phyloP scores from a whole-genome alignment of 2,113 vertebrate species.

The Centrocercus urophasianus region DNA sequence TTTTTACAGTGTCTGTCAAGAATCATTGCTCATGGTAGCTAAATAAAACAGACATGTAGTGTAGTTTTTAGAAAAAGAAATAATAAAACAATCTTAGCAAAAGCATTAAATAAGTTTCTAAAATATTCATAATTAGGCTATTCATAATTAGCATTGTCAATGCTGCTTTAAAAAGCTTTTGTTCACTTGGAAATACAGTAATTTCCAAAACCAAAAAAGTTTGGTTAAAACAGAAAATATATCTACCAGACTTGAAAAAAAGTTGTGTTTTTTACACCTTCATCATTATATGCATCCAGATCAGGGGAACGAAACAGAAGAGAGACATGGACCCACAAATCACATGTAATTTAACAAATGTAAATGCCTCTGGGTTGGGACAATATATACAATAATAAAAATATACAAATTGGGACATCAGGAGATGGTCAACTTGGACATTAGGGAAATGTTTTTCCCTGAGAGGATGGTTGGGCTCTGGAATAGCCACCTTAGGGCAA shows the following conservation, averaged over 20 bases:
- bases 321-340: not conserved
- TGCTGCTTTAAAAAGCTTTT: not conserved
- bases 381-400: too few species aligned
- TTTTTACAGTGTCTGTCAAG: not conserved
- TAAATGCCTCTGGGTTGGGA: too few species aligned
- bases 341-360: too few species aligned
- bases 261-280: rapidly evolving
- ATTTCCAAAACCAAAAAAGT: not conserved
- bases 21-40: not conserved
- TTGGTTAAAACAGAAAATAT: not conserved
- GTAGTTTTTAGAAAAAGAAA: not conserved
- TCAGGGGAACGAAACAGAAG: not conserved
- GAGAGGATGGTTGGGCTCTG: too few species aligned
- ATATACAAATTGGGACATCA: too few species aligned
- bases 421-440: too few species aligned
- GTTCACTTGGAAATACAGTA: not conserved
- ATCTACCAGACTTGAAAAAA: not conserved
- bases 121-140: not conserved
- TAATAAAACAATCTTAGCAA: not conserved
- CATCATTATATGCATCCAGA: not conserved
- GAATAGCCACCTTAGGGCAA: too few species aligned
- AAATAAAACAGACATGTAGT: not conserved
- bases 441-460: too few species aligned
- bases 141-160: not conserved
- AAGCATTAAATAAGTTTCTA: not conserved